Evolutionary conservation across 2,113 vertebrate species (phyloP).

Genomic region (Grammomys surdaster): DNA sequence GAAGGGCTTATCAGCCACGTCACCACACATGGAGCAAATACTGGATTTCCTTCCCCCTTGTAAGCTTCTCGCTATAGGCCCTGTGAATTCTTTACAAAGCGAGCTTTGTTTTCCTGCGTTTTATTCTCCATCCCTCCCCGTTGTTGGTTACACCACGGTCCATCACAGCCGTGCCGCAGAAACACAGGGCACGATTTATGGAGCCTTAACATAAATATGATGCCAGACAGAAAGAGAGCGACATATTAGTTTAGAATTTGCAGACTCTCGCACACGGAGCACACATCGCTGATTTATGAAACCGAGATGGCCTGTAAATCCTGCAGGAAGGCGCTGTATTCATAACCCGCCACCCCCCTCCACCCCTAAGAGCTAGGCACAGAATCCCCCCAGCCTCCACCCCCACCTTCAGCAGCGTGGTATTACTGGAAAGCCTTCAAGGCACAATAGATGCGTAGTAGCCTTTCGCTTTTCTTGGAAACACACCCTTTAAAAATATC

Average conservation of each 20-base stretch:
- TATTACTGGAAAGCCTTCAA: neutral
- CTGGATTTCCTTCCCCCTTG: constrained; percentile 1
- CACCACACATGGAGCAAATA: neutral
- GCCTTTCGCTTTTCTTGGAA: neutral
- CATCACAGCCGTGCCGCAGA: constrained; percentile 24
- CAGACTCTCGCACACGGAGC: constrained; percentile 61
- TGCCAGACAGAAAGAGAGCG: constrained; percentile 78
- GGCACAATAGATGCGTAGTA: neutral
- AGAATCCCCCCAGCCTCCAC: neutral
- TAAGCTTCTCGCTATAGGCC: neutral
- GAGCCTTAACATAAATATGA: constrained; percentile 72
- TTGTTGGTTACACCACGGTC: constrained; percentile 65
- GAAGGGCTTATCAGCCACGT: neutral
- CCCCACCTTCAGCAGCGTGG: neutral
- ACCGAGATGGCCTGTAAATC: constrained; percentile 53
- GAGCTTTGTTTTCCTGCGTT: constrained; percentile 70
- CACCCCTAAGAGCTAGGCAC: neutral
- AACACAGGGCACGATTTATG: constrained; percentile 64
- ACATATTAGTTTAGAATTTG: constrained; percentile 78
- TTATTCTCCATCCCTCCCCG: constrained; percentile 64
- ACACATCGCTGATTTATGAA: constrained; percentile 13
- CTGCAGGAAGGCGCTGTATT: neutral
- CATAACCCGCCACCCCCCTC: neutral
- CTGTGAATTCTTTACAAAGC: constrained; percentile 45
- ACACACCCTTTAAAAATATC: neutral